phyloP scores from a whole-genome alignment of 2,797 vertebrate genomes.

The Gallirallus australis region DNA sequence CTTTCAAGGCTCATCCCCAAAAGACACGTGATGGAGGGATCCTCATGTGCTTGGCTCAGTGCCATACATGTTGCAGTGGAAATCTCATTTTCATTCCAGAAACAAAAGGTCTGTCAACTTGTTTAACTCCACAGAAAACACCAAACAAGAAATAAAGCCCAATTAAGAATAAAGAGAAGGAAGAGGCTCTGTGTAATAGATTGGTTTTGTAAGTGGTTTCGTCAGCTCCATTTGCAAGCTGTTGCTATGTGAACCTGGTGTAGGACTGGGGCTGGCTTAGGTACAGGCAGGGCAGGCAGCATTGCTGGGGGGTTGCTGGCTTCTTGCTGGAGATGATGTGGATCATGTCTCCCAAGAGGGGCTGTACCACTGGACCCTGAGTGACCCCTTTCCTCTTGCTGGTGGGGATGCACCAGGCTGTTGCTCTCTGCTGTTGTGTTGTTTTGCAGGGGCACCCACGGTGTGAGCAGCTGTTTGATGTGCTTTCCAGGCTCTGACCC shows the following conservation, averaged over 20 bases:
- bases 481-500: not conserved
- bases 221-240: not conserved
- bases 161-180: conserved; percentile 60
- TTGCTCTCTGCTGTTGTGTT: not conserved
- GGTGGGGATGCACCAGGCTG: not conserved
- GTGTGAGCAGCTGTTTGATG: not conserved
- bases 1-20: not conserved
- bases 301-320: not conserved
- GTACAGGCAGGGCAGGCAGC: not conserved
- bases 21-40: not conserved
- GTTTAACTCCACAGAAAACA: conserved; percentile 65
- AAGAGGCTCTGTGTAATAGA: conserved; percentile 43
- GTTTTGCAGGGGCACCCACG: not conserved
- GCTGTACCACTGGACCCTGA: not conserved
- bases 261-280: not conserved
- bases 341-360: not conserved
- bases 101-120: conserved; percentile 67
- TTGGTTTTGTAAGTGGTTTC: conserved; percentile 39
- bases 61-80: conserved; percentile 3
- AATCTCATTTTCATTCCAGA: conserved; percentile 68
- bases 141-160: conserved; percentile 67
- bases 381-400: not conserved
- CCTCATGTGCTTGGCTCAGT: not conserved
- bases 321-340: not conserved
- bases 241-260: not conserved